Percentiles rank a stretch among this genome's conserved stretches.
Conservation (phyloP, 1,140 invertebrate species). For the Paraescarpia echinospica region DNA sequence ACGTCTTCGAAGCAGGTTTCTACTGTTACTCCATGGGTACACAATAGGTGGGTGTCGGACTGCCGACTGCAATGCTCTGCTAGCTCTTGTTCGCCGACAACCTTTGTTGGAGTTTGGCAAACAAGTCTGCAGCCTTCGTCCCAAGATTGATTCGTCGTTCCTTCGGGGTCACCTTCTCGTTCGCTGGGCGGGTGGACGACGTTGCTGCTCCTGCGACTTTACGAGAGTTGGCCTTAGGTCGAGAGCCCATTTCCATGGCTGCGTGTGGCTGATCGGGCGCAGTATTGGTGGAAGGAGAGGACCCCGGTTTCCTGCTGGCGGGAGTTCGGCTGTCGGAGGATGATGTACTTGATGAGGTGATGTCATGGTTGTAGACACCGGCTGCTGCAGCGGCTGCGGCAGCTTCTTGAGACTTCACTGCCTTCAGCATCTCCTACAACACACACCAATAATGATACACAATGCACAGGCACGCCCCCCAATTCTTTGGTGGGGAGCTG, state of each 20-base stretch:
- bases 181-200: neutral
- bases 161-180: neutral
- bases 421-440: neutral
- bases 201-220: neutral
- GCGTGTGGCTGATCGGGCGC: neutral
- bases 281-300: neutral
- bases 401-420: neutral
- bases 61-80: neutral
- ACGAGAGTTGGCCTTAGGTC: neutral
- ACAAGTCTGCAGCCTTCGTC: constrained; percentile 19
- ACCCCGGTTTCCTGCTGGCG: neutral
- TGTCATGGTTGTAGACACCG: neutral
- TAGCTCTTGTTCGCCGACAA: constrained; percentile 6
- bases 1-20: neutral
- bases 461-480: too few species aligned
- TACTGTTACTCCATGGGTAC: too few species aligned
- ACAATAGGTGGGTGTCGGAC: too few species aligned
- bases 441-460: neutral
- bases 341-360: neutral
- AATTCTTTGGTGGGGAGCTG: too few species aligned
- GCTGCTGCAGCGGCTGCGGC: neutral
- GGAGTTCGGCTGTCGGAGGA: neutral
- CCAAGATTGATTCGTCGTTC: constrained; percentile 2
- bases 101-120: constrained; percentile 16
- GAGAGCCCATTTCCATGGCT: neutral